These are phyloP conservation scores for Myotis brandtii DNA, from an alignment of 2,113 vertebrate genomes.

Conservation along the genomic window DNA sequence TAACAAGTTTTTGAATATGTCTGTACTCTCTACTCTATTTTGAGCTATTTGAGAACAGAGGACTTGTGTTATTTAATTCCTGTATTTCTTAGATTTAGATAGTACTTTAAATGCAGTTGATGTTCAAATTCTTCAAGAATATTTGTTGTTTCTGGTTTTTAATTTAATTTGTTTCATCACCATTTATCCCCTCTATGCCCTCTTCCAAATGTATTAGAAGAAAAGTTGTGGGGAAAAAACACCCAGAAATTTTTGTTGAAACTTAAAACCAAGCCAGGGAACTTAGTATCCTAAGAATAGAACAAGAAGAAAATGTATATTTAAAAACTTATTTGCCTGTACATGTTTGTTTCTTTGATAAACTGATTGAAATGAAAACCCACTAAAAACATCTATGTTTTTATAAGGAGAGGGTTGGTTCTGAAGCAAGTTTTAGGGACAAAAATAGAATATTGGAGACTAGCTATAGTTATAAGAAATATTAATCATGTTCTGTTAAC, in stretches of 20 bases:
- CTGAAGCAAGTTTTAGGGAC: no score
- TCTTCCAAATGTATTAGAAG: neutral
- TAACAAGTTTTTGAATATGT: neutral
- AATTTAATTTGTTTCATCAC: no score
- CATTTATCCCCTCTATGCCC: no score
- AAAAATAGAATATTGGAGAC: no score
- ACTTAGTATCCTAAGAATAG: neutral
- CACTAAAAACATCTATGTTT: neutral
- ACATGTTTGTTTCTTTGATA: neutral
- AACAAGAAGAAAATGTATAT: neutral
- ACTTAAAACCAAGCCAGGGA: slow-evolving; percentile 15
- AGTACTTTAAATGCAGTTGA: neutral
- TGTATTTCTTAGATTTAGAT: neutral
- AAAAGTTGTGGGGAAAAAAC: neutral
- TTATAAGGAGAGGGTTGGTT: neutral
- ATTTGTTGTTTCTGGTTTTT: neutral
- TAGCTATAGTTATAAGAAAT: no score
- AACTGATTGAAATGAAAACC: neutral
- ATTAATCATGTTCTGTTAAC: no score
- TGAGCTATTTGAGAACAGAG: neutral
- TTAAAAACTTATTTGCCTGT: neutral
- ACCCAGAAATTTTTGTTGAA: neutral
- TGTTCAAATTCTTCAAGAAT: neutral
- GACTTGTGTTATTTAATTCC: neutral
- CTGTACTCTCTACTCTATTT: neutral